Evolutionary conservation across 2,113 vertebrate species (phyloP).

Genomic region (Chamaea fasciata): DNA sequence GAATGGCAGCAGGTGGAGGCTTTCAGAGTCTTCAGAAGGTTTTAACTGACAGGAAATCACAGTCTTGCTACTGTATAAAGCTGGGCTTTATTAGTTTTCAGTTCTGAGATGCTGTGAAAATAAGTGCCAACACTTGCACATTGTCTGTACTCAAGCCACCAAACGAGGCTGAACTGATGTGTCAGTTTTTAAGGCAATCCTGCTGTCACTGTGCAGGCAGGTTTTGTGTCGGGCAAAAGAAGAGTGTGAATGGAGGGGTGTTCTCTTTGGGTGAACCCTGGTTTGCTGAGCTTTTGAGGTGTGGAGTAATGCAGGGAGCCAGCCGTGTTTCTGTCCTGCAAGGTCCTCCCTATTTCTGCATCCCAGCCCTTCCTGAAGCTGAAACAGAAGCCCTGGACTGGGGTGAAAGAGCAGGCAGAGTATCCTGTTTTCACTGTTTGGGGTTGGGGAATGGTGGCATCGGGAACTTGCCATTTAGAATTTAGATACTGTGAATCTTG

Average conservation of each 20-base stretch:
- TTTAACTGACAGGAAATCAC: not conserved
- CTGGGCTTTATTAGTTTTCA: not conserved
- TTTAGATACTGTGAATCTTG: not conserved
- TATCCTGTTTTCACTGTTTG: not conserved
- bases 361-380: not conserved
- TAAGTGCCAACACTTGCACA: accelerated
- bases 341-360: not conserved
- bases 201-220: not conserved
- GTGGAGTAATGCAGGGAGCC: not conserved
- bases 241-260: not conserved
- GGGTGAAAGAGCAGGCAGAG: not conserved
- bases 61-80: not conserved
- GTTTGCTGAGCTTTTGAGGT: not conserved
- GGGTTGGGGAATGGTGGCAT: too few relatives aligned
- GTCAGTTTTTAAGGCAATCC: not conserved
- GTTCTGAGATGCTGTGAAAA: not conserved
- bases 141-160: not conserved
- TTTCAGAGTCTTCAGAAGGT: not conserved
- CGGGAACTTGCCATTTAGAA: not conserved
- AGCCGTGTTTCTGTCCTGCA: not conserved
- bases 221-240: accelerated
- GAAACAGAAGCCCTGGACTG: not conserved
- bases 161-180: not conserved
- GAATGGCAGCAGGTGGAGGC: not conserved
- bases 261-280: not conserved